Evolutionary conservation across 2,113 vertebrate genomes (phyloP).

Genomic region (Propithecus coquereli): DNA sequence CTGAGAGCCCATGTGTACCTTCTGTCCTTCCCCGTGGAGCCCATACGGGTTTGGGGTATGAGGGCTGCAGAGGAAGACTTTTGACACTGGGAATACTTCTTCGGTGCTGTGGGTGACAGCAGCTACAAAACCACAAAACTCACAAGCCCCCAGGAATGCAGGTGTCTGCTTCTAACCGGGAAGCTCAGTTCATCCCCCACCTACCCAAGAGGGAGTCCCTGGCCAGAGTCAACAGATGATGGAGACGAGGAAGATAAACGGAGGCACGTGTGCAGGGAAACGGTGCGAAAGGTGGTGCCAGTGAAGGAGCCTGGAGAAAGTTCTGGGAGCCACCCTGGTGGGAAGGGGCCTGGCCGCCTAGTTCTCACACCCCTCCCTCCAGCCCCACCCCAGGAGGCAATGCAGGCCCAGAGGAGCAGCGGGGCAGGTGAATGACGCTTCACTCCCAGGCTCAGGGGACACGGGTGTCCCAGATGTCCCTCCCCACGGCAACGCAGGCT

Average conservation of each 20-base stretch:
- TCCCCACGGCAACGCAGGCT: background rate
- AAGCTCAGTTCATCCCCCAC: background rate
- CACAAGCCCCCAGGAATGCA: background rate
- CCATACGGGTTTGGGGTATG: accelerated
- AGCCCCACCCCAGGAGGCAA: background rate
- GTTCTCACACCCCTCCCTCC: background rate
- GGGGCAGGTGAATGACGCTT: background rate
- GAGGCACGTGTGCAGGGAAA: background rate
- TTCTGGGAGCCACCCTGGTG: background rate
- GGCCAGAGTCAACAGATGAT: background rate
- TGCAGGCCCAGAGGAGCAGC: background rate
- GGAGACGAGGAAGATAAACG: background rate
- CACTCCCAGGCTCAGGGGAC: background rate
- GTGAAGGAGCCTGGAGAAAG: background rate
- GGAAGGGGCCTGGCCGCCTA: background rate
- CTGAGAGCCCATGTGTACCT: background rate
- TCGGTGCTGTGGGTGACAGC: too few species aligned
- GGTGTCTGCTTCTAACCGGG: background rate
- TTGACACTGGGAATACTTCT: background rate
- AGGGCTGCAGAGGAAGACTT: background rate
- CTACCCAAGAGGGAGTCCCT: background rate
- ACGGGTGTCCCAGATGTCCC: background rate
- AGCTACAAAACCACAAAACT: background rate
- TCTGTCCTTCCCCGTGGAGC: background rate
- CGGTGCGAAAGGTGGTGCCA: too few species aligned